Conservation (phyloP, 2,113 vertebrate genomes). For the Casuarius casuarius region DNA sequence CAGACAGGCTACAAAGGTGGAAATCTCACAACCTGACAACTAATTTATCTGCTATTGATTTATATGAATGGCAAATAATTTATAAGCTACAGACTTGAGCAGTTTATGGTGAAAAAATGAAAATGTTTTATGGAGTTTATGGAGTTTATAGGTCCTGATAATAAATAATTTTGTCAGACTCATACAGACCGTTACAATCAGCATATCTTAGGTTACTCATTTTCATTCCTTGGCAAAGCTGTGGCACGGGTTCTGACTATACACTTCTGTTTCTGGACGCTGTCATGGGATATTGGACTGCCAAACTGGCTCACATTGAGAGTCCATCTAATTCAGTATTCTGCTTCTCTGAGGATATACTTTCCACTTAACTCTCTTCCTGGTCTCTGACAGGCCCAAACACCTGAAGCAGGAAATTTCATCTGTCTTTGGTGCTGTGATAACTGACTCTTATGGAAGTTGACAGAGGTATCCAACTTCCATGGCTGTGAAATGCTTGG, state of each 20-base stretch:
- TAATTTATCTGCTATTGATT: not conserved
- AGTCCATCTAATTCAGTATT: not conserved
- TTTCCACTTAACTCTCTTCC: not conserved
- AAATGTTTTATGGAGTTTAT: not conserved
- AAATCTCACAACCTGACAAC: not conserved
- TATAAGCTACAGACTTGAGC: not conserved
- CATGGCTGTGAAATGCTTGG: not conserved
- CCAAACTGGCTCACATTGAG: not conserved
- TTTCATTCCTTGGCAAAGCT: not conserved
- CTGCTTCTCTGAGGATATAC: not conserved
- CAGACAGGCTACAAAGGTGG: not conserved
- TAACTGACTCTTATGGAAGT: not conserved
- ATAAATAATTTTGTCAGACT: not conserved
- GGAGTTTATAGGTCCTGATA: not conserved
- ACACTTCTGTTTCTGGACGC: not conserved
- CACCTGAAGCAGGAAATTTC: not conserved
- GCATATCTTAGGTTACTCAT: not conserved
- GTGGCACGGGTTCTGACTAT: not conserved
- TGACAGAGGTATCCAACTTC: not conserved
- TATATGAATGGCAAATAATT: not conserved
- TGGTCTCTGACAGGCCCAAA: not conserved
- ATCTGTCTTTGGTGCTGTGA: not conserved
- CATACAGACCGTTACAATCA: not conserved
- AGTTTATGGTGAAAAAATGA: not conserved
- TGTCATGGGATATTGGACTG: not conserved